Conservation (phyloP, 2,113 vertebrate genomes). For the Arvicanthis niloticus region DNA sequence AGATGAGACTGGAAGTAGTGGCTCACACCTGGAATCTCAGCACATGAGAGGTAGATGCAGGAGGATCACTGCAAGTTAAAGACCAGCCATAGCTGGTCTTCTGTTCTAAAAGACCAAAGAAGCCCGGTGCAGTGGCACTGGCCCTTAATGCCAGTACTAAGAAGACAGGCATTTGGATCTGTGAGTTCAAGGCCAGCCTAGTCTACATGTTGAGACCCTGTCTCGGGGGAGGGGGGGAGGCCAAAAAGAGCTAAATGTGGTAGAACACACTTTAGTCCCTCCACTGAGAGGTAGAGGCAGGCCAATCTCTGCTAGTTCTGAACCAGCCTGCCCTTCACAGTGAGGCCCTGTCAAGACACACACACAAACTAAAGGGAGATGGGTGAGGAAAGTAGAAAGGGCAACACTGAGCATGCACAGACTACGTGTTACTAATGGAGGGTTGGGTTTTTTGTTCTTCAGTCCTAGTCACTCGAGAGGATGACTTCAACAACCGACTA, state of each 20-base stretch:
- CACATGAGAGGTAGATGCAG: not conserved
- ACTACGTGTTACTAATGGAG: slow-evolving; percentile 57
- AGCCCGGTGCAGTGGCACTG: not conserved
- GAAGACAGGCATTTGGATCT: not conserved
- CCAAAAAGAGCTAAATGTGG: not conserved
- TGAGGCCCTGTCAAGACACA: not conserved
- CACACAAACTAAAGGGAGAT: not conserved
- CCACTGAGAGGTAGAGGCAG: not conserved
- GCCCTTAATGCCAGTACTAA: not conserved
- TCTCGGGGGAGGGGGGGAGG: not conserved
- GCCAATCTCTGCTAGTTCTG: not conserved
- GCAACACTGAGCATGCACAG: not conserved
- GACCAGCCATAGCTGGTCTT: not conserved
- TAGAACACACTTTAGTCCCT: not conserved
- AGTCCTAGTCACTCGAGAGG: slow-evolving; percentile 96
- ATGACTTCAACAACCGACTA: slow-evolving; percentile 96
- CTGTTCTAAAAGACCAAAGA: not conserved
- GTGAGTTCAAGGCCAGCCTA: not conserved
- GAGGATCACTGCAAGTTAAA: too few relatives aligned
- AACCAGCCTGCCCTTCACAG: not conserved
- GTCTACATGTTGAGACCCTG: not conserved
- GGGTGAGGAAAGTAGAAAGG: not conserved
- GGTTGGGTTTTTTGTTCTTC: slow-evolving; percentile 49
- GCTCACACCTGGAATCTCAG: not conserved
- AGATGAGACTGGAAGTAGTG: not conserved